A percentile compares a stretch with the other conserved stretches of the same genome.
Evolutionary conservation across 2,113 vertebrate genomes (phyloP).

Genomic region (Toxotes jaculatrix): DNA sequence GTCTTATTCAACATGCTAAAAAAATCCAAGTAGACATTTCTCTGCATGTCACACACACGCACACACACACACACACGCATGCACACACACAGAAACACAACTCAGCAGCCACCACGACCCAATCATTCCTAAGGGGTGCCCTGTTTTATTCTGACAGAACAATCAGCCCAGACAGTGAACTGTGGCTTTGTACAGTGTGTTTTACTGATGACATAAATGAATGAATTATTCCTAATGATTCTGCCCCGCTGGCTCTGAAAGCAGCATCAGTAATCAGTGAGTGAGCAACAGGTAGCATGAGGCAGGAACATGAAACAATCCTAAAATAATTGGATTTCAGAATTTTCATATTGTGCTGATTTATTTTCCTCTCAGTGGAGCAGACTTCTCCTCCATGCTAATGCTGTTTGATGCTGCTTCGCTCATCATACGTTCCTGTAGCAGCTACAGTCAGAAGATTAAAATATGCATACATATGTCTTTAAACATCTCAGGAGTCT

Average conservation of each 20-base stretch:
- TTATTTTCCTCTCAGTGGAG: neutral
- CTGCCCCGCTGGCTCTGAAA: neutral
- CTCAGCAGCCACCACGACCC: neutral
- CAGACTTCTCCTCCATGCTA: neutral
- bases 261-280: conserved; percentile 19
- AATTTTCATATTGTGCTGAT: conserved; percentile 12
- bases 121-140: conserved; percentile 15
- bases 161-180: conserved; percentile 27
- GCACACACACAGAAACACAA: neutral
- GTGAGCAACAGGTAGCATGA: conserved; percentile 30
- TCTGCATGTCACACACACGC: neutral
- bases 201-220: conserved; percentile 28
- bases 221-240: conserved; percentile 46
- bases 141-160: conserved; percentile 33
- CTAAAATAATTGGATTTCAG: conserved; percentile 41
- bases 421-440: neutral
- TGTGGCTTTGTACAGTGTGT: conserved; percentile 14
- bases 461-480: neutral
- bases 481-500: neutral
- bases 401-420: neutral
- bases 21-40: neutral
- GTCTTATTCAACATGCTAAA: too few species aligned
- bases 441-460: neutral
- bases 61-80: neutral
- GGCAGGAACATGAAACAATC: conserved; percentile 20